Conservation (phyloP, 2,797 vertebrate genomes). For the Neostethus bicornis region DNA sequence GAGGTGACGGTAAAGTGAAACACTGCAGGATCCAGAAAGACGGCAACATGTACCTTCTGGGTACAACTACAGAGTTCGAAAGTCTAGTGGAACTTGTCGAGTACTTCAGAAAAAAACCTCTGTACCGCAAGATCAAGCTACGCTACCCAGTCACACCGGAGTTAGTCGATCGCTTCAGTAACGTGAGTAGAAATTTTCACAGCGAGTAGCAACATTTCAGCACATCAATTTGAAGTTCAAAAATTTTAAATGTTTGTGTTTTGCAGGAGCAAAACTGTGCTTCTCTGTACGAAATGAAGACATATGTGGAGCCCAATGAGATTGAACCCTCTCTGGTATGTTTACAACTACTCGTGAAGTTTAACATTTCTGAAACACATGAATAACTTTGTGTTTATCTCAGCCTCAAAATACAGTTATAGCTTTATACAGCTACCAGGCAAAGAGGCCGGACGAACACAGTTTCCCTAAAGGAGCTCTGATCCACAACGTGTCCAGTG, state of each 20-base stretch:
- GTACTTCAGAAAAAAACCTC: constrained; percentile 90
- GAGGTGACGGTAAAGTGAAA: constrained; percentile 93
- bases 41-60: constrained; percentile 87
- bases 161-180: constrained; percentile 88
- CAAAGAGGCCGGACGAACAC: constrained; percentile 85
- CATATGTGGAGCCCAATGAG: constrained; percentile 94
- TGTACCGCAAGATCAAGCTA: constrained; percentile 94
- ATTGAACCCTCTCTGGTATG: constrained; percentile 89
- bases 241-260: too few relatives aligned
- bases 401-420: constrained; percentile 89
- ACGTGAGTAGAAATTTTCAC: too few relatives aligned
- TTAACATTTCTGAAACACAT: not conserved
- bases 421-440: constrained; percentile 90
- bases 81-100: constrained; percentile 93
- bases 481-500: constrained; percentile 92
- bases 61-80: constrained; percentile 92
- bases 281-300: constrained; percentile 88
- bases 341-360: not conserved
- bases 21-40: constrained; percentile 94
- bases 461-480: constrained; percentile 90
- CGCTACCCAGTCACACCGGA: constrained; percentile 94
- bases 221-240: too few relatives aligned
- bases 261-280: constrained; percentile 88
- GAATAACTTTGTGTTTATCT: constrained; percentile 37
- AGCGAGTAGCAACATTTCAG: too few relatives aligned